Evolutionary conservation across 2,113 vertebrate genomes (phyloP), one percentile per base, ranked within the genome.

Genomic region (Litocranius walleri): DNA sequence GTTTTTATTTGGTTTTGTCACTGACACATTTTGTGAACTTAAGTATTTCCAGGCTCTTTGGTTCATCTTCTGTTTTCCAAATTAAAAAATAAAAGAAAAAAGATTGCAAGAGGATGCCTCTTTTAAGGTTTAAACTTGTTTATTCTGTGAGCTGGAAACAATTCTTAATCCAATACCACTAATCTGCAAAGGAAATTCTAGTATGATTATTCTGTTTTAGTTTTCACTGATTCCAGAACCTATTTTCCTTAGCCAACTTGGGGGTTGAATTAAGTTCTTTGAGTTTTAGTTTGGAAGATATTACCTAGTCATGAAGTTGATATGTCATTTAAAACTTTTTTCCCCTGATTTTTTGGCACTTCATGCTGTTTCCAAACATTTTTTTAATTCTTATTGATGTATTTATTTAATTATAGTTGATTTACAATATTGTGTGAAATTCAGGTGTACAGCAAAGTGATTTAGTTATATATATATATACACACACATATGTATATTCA

Each of bases 111-210:
- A 77, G 16, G 21, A 54, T 78, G 7, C 67, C n/a, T 77, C 56
- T 91, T 97, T 97, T 33, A 96, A 89, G 40, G 89, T 95, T 95
- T 97, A 30, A 87, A 56, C 90, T 94, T 90, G 16, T 83, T 97
- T 91, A 95, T 45, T 86, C 92, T 97, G 48, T 97, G 98, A 98
- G 84, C 97, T 87, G 87, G 61, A 98, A 98, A 97, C 56, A 98
- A 50, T 97, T 92, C 95, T 85, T 98, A 98, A 98, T 97, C 97
- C 90, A 95, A 7, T 45, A 17, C 71, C 61, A 91, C 62, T 89
- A 93, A 96, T 94, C 36, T 84, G 30, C 7, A 48, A 61, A 54
- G 56, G 13, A 85, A 95, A 88, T 89, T 64, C 74, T 50, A 74
- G 23, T 83, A 61, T 92, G 64, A 84, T 94, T 90, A 71, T 45